Conservation (phyloP, 2,113 vertebrate genomes). For the Pachypanchax playfairii region DNA sequence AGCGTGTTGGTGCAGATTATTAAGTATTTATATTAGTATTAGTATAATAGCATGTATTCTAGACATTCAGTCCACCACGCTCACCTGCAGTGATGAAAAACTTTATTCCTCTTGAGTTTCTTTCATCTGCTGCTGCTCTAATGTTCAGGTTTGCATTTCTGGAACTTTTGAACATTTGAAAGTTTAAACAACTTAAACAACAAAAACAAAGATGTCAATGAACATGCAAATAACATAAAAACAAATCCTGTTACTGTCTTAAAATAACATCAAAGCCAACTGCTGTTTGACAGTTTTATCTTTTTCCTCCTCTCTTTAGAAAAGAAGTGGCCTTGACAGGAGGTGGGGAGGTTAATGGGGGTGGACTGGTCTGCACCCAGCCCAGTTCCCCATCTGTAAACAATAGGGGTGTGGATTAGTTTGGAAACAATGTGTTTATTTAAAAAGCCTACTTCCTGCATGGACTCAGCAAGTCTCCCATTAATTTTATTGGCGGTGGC, state of each 20-base stretch:
- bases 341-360: slow-evolving; percentile 43
- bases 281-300: slow-evolving; percentile 47
- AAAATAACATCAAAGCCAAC: slow-evolving; percentile 56
- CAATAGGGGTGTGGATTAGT: slow-evolving; percentile 84
- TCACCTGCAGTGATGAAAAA: no score
- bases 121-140: neutral
- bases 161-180: slow-evolving; percentile 2
- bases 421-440: slow-evolving; percentile 88
- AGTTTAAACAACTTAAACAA: neutral
- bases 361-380: slow-evolving; percentile 66
- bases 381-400: slow-evolving; percentile 80
- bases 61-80: neutral
- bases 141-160: neutral
- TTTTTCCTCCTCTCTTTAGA: slow-evolving; percentile 57
- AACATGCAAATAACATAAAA: neutral
- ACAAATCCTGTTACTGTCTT: slow-evolving; percentile 11
- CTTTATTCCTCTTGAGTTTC: no score
- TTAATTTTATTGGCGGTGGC: slow-evolving; percentile 80
- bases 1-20: no score
- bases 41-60: no score
- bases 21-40: no score
- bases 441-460: slow-evolving; percentile 82
- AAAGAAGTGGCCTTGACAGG: slow-evolving; percentile 67
- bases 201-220: neutral
- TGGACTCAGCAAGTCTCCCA: slow-evolving; percentile 80